phyloP scores from a whole-genome alignment of 2,113 vertebrate species.

The Saimiri boliviensis region DNA sequence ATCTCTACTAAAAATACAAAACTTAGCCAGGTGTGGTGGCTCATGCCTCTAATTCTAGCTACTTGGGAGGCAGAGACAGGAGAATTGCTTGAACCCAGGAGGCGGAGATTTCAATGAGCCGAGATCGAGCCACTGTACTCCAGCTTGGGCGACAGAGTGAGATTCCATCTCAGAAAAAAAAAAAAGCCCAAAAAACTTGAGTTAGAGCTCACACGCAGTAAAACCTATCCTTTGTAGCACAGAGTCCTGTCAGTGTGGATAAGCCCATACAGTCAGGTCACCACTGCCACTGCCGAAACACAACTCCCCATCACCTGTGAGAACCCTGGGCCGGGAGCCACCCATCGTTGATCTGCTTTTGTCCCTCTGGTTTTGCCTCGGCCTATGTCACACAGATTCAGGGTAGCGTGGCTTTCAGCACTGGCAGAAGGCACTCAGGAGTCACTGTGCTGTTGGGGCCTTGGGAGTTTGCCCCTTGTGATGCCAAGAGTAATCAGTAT shows the following conservation, averaged over 20 bases:
- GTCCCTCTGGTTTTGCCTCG: neutral
- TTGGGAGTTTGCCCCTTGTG: neutral
- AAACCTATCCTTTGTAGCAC: accelerated
- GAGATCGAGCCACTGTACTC: too few species aligned
- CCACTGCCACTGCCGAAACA: neutral
- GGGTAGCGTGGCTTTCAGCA: too few species aligned
- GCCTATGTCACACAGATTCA: neutral
- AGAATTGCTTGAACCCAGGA: too few species aligned
- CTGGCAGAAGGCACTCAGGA: neutral
- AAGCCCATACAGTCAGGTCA: neutral
- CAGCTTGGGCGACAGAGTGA: too few species aligned
- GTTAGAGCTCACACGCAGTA: neutral
- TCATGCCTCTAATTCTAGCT: too few species aligned
- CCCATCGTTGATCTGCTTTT: neutral
- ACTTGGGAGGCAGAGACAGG: too few species aligned
- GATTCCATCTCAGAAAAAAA: too few species aligned
- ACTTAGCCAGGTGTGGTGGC: too few species aligned
- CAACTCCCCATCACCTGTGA: accelerated
- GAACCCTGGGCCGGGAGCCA: neutral
- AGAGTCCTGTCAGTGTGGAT: neutral
- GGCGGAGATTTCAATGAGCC: too few species aligned
- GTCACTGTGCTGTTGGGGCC: neutral
- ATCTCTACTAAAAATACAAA: too few species aligned
- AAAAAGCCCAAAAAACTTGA: too few species aligned
- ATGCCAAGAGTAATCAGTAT: neutral